A percentile compares a stretch with the other conserved stretches of the same genome.
Evolutionary conservation across 2,113 vertebrate species (phyloP).

Genomic region (Phalacrocorax carbo): DNA sequence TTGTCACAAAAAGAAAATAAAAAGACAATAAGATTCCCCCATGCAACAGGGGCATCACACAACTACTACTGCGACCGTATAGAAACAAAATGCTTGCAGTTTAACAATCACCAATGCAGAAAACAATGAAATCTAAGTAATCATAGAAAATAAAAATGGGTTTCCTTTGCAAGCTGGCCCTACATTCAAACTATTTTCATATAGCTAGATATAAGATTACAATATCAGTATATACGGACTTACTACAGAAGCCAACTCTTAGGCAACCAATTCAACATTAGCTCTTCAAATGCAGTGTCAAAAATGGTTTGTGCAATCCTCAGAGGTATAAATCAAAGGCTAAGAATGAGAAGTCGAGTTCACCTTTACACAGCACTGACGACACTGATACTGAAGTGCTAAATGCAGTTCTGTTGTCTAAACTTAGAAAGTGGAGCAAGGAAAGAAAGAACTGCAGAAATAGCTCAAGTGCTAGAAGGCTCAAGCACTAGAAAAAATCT

Average conservation of each 20-base stretch:
- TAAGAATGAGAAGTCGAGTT: not conserved
- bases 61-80: not conserved
- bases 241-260: not conserved
- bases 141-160: not conserved
- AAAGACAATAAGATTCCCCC: fast-evolving
- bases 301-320: not conserved
- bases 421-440: not conserved
- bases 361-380: not conserved
- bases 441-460: not conserved
- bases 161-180: not conserved
- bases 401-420: not conserved
- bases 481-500: not conserved
- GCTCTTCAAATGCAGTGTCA: not conserved
- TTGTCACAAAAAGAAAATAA: not conserved
- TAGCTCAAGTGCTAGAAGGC: not conserved
- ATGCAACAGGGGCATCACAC: not conserved
- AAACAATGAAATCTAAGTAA: not conserved
- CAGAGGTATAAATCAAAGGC: not conserved
- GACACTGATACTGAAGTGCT: not conserved
- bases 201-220: not conserved
- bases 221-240: not conserved
- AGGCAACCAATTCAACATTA: not conserved
- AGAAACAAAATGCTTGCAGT: not conserved
- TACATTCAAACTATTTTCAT: not conserved
- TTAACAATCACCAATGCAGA: not conserved